Evolutionary conservation across 2,113 vertebrate genomes (phyloP).

Genomic region (Ceuthmochares aereus): DNA sequence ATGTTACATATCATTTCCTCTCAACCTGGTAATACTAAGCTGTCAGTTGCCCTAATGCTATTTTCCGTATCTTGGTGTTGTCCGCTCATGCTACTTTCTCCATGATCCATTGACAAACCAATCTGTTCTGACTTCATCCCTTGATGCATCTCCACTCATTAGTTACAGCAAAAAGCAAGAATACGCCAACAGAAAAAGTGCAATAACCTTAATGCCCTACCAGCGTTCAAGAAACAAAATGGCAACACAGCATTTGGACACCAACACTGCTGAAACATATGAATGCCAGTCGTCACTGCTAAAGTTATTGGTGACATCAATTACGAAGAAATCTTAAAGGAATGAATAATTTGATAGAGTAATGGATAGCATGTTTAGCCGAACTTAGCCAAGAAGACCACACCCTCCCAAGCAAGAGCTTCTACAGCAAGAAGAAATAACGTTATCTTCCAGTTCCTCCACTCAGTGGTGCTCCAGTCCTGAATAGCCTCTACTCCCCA

Average conservation of each 20-base stretch:
- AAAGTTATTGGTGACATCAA: background rate
- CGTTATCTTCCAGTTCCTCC: background rate
- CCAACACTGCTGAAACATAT: background rate
- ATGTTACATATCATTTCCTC: background rate
- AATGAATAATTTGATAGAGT: background rate
- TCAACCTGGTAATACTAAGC: background rate
- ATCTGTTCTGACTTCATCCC: background rate
- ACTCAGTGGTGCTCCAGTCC: background rate
- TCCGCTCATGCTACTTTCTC: background rate
- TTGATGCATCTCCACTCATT: background rate
- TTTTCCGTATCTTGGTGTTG: background rate
- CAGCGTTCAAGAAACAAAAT: background rate
- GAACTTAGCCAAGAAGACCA: background rate
- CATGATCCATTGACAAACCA: background rate
- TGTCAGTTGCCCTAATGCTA: background rate
- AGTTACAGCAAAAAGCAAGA: background rate
- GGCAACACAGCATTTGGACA: background rate
- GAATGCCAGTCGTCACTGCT: background rate
- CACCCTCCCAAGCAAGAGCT: background rate
- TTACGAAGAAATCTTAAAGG: background rate
- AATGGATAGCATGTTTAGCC: background rate
- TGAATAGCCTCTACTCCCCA: background rate
- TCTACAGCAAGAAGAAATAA: background rate
- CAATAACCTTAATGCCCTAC: background rate
- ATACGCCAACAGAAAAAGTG: fast-evolving